Evolutionary conservation across 2,113 vertebrate genomes (phyloP), one percentile per base, ranked within the genome.

Genomic region (Oostethus manadensis): DNA sequence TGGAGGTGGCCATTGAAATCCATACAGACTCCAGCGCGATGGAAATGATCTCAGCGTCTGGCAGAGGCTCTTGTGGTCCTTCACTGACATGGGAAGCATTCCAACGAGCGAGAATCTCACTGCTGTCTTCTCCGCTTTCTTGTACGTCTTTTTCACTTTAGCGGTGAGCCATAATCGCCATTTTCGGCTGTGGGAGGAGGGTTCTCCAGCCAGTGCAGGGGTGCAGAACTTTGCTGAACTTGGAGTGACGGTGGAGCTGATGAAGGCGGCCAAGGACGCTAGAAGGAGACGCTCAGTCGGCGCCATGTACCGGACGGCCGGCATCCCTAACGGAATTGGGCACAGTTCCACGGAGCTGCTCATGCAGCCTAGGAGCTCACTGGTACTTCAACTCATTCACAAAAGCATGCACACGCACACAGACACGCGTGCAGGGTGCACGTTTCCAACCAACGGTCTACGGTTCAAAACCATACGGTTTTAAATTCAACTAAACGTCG

Each of bases 291-390:
- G 86, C 4, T 14, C 59, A 0, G 87, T 88, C 1, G 79, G 85
- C 8, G 70, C 82, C 69, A 85, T 90, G 86, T 85, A 90, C 78
- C 78, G 88, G 33, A 88, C 88, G 0, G 83, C 88, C 1, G 88
- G 89, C 49, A 89, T 91, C 72, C 78, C 81, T 15, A 80, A 84
- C 0, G 91, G 90, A 54, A 84, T 89, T 1, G 90, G 91, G n/a
- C 89, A 91, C 82, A 90, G 89, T 79, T 90, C 87, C 72, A 91
- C 90, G 0, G 84, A 89, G 64, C 61, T 92, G 58, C 68, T 89
- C 26, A 59, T 88, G 60, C 86, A 82, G 62, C 86, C 91, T 20
- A 78, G 87, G 44, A 81, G 22, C 75, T 84, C 89, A 11, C 66
- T 89, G 86, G 91, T 91, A 85, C 11, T 21, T 33, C 29, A 21